Conservation (phyloP, 2,797 vertebrate species). For the Galagoides demidoff region DNA sequence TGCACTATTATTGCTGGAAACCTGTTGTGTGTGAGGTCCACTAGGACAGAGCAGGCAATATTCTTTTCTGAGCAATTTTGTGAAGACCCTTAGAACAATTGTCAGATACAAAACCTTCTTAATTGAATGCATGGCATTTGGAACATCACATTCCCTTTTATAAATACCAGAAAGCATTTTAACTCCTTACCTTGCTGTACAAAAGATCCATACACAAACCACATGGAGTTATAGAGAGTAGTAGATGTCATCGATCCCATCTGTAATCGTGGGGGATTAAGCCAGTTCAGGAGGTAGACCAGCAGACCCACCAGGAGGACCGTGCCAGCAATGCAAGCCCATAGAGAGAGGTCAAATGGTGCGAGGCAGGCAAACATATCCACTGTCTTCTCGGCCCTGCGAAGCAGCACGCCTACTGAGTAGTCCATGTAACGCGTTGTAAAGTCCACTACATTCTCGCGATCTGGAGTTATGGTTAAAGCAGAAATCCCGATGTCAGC, state of each 20-base stretch:
- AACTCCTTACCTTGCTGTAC: conserved; percentile 96
- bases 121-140: not conserved
- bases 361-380: conserved; percentile 99
- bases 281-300: conserved; percentile 98
- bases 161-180: not conserved
- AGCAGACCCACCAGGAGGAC: conserved; percentile 96
- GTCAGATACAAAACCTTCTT: conserved; percentile 4
- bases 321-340: conserved; percentile 98
- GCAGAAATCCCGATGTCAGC: conserved; percentile 98
- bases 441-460: conserved; percentile 98
- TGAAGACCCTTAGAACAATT: not conserved
- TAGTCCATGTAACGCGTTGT: conserved; percentile 99
- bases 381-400: conserved; percentile 96
- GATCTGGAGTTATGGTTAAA: conserved; percentile 97
- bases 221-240: conserved; percentile 99
- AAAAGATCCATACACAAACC: conserved; percentile 99
- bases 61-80: not conserved
- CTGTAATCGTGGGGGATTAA: conserved; percentile 97
- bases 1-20: not conserved
- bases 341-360: conserved; percentile 97
- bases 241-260: conserved; percentile 98
- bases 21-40: conserved; percentile 11
- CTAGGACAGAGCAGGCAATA: not conserved
- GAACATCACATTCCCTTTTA: not conserved
- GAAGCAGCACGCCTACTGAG: conserved; percentile 96